phyloP scores from a whole-genome alignment of 1,140 invertebrate genomes.

The Drosophila auraria region DNA sequence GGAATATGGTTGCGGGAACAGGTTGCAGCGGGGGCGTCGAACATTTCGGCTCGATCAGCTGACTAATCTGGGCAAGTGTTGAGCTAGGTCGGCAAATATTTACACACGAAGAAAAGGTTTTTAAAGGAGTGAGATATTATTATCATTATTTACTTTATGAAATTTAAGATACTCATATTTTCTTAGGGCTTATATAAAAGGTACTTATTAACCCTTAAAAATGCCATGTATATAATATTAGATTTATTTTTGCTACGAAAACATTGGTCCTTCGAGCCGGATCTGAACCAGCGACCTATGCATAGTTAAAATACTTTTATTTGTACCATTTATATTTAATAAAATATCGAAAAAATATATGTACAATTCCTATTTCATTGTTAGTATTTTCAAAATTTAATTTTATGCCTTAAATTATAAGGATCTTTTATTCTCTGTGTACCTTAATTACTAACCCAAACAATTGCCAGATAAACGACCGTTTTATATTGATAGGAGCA shows the following conservation, averaged over 20 bases:
- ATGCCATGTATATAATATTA: too few relatives aligned
- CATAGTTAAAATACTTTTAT: not conserved
- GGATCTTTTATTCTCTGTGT: not conserved
- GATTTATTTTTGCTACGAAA: too few relatives aligned
- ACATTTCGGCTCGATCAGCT: constrained; percentile 35
- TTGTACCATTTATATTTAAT: not conserved
- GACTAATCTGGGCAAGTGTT: constrained; percentile 26
- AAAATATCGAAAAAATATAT: not conserved
- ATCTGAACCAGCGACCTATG: too few relatives aligned
- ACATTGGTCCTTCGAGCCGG: too few relatives aligned
- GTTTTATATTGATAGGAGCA: constrained; percentile 12
- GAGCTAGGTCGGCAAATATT: constrained; percentile 30
- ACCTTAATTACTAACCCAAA: not conserved
- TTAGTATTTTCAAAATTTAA: not conserved
- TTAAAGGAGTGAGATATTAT: too few relatives aligned
- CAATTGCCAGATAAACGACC: not conserved
- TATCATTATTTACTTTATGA: too few relatives aligned
- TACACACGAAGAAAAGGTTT: too few relatives aligned
- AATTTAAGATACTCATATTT: too few relatives aligned
- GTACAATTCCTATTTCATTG: not conserved
- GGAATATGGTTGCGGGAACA: not conserved
- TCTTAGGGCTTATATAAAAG: too few relatives aligned
- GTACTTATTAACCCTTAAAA: too few relatives aligned
- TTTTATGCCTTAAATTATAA: not conserved
- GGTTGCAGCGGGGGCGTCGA: constrained; percentile 43